Evolutionary conservation across 2,888 invertebrate genomes (phyloP), one percentile per base, ranked within the genome.

Genomic region (Thyatira batis): DNA sequence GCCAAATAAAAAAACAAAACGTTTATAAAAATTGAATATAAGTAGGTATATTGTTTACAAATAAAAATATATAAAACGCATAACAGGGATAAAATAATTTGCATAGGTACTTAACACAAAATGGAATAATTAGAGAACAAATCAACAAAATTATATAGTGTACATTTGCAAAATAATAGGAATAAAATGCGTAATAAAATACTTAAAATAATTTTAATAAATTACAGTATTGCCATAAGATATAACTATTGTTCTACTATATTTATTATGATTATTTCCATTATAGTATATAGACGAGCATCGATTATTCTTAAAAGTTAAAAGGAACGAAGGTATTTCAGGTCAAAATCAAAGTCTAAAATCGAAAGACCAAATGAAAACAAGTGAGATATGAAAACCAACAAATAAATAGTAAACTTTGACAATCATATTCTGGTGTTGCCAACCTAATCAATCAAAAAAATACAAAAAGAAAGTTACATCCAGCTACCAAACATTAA

Each of bases 11-110:
- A 50, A 43, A 50, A 11, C 30, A 2, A 5, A 43, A 25, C 43
- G 10, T 39, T 13, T 48, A 3, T 23, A 50, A 50, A 39, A 21
- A 39, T 23, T 8, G 23, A 50, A 23, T 50, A 49, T 20, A 46
- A 63, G 50, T 20, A 46, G 62, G 50, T 60, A 65, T 65, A 54
- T 71, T 50, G 54, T 60, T 69, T 63, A 67, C 55, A 67, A 65
- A 67, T 64, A 59, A 65, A 61, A 57, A 67, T 56, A 61, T 57
- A 13, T n/a, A 59, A 68, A 63, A 65, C 33, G 17, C 46, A 58
- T 63, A 68, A 68, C 63, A 63, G 54, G 50, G 23, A 61, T 56
- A 60, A 62, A 63, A 65, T 60, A 57, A 53, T 53, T 51, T 51
- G 9, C 51, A 52, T 57, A 50, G 39, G 39, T 39, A 45, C 49